phyloP scores from a whole-genome alignment of 2,797 vertebrate genomes.

The Acestrorhynchus altus region DNA sequence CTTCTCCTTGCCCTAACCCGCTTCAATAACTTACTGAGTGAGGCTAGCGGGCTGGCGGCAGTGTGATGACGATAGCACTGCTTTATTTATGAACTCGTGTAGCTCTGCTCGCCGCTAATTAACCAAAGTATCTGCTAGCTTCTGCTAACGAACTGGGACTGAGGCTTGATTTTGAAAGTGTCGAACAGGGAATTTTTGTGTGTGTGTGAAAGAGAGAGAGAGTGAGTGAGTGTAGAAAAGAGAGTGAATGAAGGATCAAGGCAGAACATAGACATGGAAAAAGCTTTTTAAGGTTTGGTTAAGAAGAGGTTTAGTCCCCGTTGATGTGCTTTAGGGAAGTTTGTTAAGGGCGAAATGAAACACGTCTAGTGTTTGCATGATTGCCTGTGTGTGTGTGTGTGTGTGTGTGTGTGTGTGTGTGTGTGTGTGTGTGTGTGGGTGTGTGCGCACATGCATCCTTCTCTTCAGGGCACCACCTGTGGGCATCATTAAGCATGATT shows the following conservation, averaged over 20 bases:
- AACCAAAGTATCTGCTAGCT: constrained; percentile 29
- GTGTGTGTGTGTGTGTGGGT: background rate
- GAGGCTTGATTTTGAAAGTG: constrained; percentile 9
- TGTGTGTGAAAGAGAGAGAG: constrained; percentile 6
- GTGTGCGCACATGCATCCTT: constrained; percentile 29
- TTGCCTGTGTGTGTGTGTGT: background rate
- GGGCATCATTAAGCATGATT: constrained; percentile 58
- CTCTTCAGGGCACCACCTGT: constrained; percentile 46
- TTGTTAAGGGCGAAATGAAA: background rate
- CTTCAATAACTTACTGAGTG: constrained; percentile 32
- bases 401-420: background rate
- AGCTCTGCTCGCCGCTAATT: constrained; percentile 27
- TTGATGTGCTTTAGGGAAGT: background rate
- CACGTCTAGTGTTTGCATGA: background rate
- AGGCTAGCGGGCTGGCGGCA: constrained; percentile 13
- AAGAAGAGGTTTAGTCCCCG: background rate
- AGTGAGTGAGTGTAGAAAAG: constrained; percentile 1
- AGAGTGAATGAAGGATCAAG: constrained; percentile 7
- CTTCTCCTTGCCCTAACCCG: constrained; percentile 16
- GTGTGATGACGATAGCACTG: constrained; percentile 21
- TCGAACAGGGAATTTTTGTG: constrained; percentile 31
- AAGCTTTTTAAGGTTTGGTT: constrained; percentile 3
- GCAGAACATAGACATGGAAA: background rate
- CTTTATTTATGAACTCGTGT: constrained; percentile 38
- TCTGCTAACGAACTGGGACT: constrained; percentile 30